A percentile compares a stretch with the other conserved stretches of the same genome.
These are phyloP conservation scores for Ochropacha duplaris DNA, from an alignment of 2,888 invertebrate species.

Conservation along the genomic window DNA sequence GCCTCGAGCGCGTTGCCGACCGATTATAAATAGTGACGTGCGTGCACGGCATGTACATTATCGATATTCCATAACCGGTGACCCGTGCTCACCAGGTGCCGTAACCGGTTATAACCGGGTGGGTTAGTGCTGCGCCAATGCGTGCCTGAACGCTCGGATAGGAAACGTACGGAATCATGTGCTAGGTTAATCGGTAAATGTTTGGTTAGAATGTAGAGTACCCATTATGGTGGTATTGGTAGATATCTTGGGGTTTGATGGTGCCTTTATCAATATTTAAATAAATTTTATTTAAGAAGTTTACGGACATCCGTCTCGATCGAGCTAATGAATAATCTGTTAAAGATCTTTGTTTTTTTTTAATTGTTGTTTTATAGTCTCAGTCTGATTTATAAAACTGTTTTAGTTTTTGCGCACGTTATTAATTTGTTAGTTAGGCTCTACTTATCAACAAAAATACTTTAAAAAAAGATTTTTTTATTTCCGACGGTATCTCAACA, in stretches of 20 bases:
- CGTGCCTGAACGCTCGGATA: neutral
- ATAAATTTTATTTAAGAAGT: no score
- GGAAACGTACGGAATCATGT: neutral
- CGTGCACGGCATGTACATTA: constrained; percentile 1
- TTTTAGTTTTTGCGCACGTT: no score
- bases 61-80: constrained; percentile 12
- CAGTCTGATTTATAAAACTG: no score
- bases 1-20: no score
- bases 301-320: no score
- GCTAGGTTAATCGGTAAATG: neutral
- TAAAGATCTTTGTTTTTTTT: no score
- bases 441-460: neutral
- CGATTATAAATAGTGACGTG: neutral
- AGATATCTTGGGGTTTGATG: no score
- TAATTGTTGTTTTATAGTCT: no score
- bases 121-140: neutral
- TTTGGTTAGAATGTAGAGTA: neutral
- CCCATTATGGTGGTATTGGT: neutral
- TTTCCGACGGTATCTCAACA: neutral
- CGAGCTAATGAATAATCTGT: no score
- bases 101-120: constrained; percentile 7
- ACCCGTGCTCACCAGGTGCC: constrained; percentile 3
- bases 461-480: neutral
- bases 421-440: no score
- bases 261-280: no score